Conservation (phyloP, 2,888 invertebrate genomes). For the Dioctria rufipes region DNA sequence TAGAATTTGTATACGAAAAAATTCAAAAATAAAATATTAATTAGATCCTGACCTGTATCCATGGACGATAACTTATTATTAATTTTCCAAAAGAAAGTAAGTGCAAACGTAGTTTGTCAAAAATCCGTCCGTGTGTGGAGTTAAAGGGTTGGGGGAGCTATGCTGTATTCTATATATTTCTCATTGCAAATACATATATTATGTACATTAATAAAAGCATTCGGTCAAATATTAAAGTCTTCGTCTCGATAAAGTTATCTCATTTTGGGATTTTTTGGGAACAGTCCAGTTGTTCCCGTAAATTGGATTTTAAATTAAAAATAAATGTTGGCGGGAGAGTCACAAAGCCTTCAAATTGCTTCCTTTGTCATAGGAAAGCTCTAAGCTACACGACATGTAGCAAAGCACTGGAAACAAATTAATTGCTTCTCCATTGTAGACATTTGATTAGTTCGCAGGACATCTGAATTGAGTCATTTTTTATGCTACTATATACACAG, state of each 20-base stretch:
- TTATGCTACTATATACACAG: not conserved
- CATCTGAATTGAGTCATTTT: constrained; percentile 48
- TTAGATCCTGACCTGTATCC: no score
- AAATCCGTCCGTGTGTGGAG: no score
- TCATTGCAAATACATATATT: no score
- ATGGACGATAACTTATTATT: no score
- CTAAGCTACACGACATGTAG: constrained; percentile 50
- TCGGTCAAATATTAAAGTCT: constrained; percentile 37
- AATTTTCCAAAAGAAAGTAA: no score
- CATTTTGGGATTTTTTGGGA: constrained; percentile 38
- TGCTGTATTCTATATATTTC: no score
- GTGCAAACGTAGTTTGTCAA: no score
- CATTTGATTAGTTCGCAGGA: constrained; percentile 54
- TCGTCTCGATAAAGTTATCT: constrained; percentile 18
- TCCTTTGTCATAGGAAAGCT: constrained; percentile 49
- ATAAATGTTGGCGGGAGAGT: constrained; percentile 55
- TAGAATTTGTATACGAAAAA: no score
- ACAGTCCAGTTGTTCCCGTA: constrained; percentile 46
- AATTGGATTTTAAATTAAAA: constrained; percentile 56
- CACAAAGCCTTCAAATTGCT: constrained; percentile 56
- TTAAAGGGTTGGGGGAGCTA: no score
- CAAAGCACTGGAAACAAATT: constrained; percentile 54
- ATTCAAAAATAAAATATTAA: no score
- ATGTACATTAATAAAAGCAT: not conserved
- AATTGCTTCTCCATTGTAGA: constrained; percentile 54